Evolutionary conservation across 2,797 vertebrate genomes (phyloP), one percentile per base, ranked within the genome.

Genomic region (Mormyrops attenuatus): DNA sequence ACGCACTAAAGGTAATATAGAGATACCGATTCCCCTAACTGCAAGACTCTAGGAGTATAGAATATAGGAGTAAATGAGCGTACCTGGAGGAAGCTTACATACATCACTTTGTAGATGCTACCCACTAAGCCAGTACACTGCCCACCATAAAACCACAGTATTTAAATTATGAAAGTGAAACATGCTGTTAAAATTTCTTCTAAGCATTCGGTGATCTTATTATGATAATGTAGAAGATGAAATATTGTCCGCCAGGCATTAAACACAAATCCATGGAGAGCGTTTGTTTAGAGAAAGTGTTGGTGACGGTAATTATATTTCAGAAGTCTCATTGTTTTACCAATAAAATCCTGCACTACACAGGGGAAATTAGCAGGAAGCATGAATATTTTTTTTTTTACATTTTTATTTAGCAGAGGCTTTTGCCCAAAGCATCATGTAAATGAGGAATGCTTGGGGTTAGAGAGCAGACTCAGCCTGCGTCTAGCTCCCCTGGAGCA

Each of bases 301-400:
- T 20, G 49, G 50, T 38, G 17, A 41, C 30, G 15, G 26, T 57
- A 38, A 55, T n/a, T 55, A 52, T 57, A 87, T 57, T 87, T 87
- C 52, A 34, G 49, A 86, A 86, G 30, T 57, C 26, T 20, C 26
- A 34, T 87, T 87, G 85, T 87, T 34, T 38, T n/a, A 57, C 34
- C 15, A 30, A 34, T 38, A 26, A 87, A 57, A 8, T 87, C 50
- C 13, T 55, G 26, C 30, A 55, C 34, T 57, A 13, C 52, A 87
- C 85, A 86, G 50, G 84, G 84, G 47, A 85, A 85, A 85, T 85
- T 50, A 52, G 84, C 50, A 53, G 84, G n/a, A 49, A 26, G 49
- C 82, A 85, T 2, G 50, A 86, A 86, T 52, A 13, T 57, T 53
- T 34, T 26, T 55, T 87, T 53, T 53, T 88, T 88, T 88, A 34